Conservation (phyloP, 2,888 invertebrate genomes). For the Proisotoma minuta region DNA sequence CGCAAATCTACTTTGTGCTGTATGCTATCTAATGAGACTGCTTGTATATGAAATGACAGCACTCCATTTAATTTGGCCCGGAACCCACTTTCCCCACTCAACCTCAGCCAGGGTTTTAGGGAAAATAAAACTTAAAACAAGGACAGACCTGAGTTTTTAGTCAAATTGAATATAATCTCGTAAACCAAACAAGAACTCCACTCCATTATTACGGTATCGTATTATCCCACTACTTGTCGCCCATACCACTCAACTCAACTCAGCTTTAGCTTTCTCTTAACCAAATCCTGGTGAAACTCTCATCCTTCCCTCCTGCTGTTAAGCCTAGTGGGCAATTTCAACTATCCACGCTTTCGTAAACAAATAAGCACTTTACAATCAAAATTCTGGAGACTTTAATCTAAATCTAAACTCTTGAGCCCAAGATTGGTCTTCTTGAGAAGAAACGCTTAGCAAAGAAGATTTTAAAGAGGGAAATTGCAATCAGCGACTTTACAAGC, state of each 20-base stretch:
- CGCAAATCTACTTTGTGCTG: too few relatives aligned
- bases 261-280: too few relatives aligned
- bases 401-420: constrained; percentile 2
- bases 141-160: constrained; percentile 5
- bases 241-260: neutral
- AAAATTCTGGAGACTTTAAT: constrained; percentile 2
- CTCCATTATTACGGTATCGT: too few relatives aligned
- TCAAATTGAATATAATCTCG: constrained; percentile 14
- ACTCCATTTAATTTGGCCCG: neutral
- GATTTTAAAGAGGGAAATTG: neutral
- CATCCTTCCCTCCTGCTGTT: neutral
- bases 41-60: neutral
- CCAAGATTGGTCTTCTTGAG: neutral
- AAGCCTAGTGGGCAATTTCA: constrained; percentile 5
- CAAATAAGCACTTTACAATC: constrained; percentile 4
- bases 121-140: constrained; percentile 14
- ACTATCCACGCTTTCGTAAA: neutral
- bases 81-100: neutral
- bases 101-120: neutral
- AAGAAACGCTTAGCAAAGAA: neutral
- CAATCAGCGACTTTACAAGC: neutral
- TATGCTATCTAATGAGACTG: too few relatives aligned
- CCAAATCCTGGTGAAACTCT: neutral
- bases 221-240: neutral
- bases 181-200: constrained; percentile 1